Conservation (phyloP, 1,140 invertebrate species). For the Pantala flavescens region DNA sequence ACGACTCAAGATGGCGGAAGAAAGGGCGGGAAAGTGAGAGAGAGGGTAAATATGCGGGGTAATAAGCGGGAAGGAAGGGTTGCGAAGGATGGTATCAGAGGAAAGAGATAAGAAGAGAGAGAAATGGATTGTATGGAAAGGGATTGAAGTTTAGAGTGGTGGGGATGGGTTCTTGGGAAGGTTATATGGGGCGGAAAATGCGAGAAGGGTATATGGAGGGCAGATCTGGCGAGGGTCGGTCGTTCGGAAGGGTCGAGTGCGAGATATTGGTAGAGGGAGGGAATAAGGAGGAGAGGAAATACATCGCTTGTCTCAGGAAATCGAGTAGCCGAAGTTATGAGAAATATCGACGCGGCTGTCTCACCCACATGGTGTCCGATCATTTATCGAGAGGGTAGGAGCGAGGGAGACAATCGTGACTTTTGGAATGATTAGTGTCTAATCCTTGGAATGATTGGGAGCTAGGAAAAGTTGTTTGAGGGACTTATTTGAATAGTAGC, state of each 20-base stretch:
- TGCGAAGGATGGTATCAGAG: neutral
- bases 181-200: slow-evolving; percentile 1
- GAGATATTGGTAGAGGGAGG: neutral
- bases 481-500: too few species aligned
- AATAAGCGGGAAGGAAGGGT: neutral
- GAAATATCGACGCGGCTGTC: neutral
- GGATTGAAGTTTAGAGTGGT: too few species aligned
- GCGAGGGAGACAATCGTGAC: neutral
- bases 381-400: neutral
- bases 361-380: neutral
- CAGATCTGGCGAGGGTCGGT: neutral
- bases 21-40: too few species aligned
- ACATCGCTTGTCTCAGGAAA: neutral
- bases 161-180: neutral
- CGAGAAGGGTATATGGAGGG: neutral
- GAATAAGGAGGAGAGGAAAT: neutral
- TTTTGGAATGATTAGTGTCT: too few species aligned
- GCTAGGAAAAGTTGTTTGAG: too few species aligned
- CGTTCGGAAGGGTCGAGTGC: neutral
- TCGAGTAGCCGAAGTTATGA: neutral
- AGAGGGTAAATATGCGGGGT: too few species aligned
- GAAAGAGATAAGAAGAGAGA: too few species aligned
- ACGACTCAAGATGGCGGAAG: too few species aligned
- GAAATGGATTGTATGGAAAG: too few species aligned
- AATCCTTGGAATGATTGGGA: too few species aligned